Base-by-base conservation (phyloP, 2,113 vertebrate genomes). In the Myiozetetes cayanensis region DNA sequence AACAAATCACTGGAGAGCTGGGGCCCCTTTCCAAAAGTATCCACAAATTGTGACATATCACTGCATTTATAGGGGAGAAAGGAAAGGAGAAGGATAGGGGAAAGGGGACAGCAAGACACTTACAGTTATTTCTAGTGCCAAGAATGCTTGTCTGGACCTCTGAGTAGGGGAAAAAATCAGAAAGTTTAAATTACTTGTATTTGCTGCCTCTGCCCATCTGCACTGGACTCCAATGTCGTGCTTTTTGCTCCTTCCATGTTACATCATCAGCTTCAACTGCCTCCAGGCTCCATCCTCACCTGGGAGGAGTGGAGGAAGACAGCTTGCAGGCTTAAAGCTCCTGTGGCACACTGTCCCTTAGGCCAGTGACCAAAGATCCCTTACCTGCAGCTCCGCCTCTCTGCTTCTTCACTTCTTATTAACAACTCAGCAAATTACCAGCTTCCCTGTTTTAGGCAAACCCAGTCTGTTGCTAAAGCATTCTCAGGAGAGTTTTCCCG, bases 401-500 rank as follows among this genome's bases (percentile, higher is more conserved):
- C 85, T 86, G 59, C 55, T 84, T 9, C 72, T 58, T 62, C n/a
- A 18, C 47, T 73, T 58, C 75, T 78, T 79, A 18, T 12, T 67
- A 87, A 33, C 10, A 28, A 67, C 41, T 39, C 63, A 46, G 75
- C 76, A 77, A 71, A 84, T 62, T 47, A 77, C 27, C 71, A 66
- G 44, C 62, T 25, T n/a, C 76, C 66, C 61, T 14, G 44, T 28
- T 86, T 65, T 56, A 74, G 63, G 70, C 56, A 94, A 87, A 84
- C 16, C 56, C 68, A 81, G 91, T 43, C 76, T 59, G 81, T 92
- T 84, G 73, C 65, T 74, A 72, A 84, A 84, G 89, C 86, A 61
- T 88, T 94, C 94, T 81, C 84, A 71, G 91, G 94, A 90, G 90
- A 85, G 41, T 75, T 90, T 92, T 81, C 91, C 65, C 4, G 0